Evolutionary conservation across 2,888 invertebrate species (phyloP).

Genomic region (Diarsia rubi): DNA sequence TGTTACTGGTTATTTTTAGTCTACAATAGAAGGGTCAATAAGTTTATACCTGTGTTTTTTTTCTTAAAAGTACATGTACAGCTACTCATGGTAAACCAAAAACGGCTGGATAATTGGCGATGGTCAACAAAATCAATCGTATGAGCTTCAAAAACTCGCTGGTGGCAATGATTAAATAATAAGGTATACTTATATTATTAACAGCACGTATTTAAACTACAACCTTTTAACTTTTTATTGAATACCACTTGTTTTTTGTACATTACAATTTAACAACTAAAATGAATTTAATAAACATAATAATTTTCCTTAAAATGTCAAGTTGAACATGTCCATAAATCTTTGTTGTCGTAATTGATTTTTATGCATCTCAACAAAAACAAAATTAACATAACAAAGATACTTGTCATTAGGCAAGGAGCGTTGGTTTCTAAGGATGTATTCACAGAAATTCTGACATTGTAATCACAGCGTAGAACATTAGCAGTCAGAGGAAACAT

Average conservation of each 20-base stretch:
- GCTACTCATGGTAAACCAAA: background rate
- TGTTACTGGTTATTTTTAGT: background rate
- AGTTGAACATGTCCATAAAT: constrained; percentile 8
- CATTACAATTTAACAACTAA: background rate
- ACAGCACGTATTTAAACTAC: background rate
- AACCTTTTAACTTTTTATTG: background rate
- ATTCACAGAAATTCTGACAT: background rate
- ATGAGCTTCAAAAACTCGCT: background rate
- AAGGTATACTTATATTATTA: background rate
- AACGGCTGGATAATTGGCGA: background rate
- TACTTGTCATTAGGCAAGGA: background rate
- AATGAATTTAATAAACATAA: background rate
- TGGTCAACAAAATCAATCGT: background rate
- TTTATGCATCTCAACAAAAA: background rate
- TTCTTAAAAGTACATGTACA: background rate
- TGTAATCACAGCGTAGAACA: no score
- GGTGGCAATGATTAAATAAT: background rate
- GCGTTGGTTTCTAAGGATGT: constrained; percentile 7
- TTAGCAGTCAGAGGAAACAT: no score
- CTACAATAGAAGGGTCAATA: background rate
- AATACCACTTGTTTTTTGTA: background rate
- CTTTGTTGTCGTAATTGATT: background rate
- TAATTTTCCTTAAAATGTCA: constrained; percentile 15
- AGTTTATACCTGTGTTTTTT: background rate
- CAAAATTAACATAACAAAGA: background rate